Percentiles rank a stretch among this genome's conserved stretches.
phyloP scores from a whole-genome alignment of 2,797 vertebrate genomes.

The Scomberomorus guttatus region DNA sequence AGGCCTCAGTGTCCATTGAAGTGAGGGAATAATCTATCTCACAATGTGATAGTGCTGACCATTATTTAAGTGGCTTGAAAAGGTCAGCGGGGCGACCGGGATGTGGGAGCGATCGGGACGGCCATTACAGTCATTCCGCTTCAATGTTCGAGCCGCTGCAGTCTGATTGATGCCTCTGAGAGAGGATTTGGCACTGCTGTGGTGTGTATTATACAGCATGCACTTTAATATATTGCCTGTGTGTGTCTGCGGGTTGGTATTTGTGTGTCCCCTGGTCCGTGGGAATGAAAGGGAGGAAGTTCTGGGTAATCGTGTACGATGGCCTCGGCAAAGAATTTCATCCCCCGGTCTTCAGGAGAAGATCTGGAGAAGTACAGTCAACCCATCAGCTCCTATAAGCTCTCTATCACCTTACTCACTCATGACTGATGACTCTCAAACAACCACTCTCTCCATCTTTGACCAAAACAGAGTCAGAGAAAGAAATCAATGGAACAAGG shows the following conservation, averaged over 20 bases:
- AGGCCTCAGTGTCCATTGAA: conserved; percentile 64
- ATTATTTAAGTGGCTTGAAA: conserved; percentile 71
- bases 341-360: conserved; percentile 55
- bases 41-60: conserved; percentile 59
- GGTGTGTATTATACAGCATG: conserved; percentile 46
- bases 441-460: conserved; percentile 49
- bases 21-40: conserved; percentile 73
- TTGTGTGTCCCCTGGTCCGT: conserved; percentile 31
- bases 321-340: conserved; percentile 50
- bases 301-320: conserved; percentile 62
- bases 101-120: conserved; percentile 37
- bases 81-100: conserved; percentile 53
- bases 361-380: conserved; percentile 38
- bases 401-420: conserved; percentile 35
- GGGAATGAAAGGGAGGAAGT: conserved; percentile 38
- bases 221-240: conserved; percentile 63
- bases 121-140: conserved; percentile 67
- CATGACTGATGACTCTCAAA: conserved; percentile 37
- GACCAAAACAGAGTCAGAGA: conserved; percentile 57
- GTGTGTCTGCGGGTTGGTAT: conserved; percentile 27
- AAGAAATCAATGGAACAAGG: conserved; percentile 63
- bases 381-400: conserved; percentile 40
- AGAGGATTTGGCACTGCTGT: conserved; percentile 59
- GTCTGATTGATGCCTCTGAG: conserved; percentile 65
- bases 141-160: conserved; percentile 48